A percentile compares a stretch with the other conserved stretches of the same genome.
These are phyloP conservation scores for Lithobius niger DNA, from an alignment of 1,140 invertebrate species.

Conservation along the genomic window DNA sequence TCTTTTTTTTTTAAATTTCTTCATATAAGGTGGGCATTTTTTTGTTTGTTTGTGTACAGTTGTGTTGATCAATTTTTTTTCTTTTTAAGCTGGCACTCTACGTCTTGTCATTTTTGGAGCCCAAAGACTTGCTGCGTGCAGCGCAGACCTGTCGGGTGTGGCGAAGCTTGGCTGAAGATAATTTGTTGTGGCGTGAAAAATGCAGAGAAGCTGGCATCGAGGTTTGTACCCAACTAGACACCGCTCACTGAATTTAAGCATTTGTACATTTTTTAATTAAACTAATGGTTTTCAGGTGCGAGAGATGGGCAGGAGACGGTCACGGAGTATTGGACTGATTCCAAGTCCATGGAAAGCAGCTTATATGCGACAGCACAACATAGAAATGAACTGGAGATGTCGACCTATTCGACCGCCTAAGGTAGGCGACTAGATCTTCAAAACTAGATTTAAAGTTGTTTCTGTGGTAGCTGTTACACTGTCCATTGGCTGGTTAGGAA, in stretches of 20 bases:
- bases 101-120: slow-evolving; percentile 83
- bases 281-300: slow-evolving; percentile 22
- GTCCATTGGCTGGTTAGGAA: no score
- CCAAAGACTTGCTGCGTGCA: slow-evolving; percentile 75
- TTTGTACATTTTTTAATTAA: no score
- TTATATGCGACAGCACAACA: slow-evolving; percentile 84
- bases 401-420: slow-evolving; percentile 59
- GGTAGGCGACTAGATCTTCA: no score
- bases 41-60: no score
- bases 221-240: no score
- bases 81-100: slow-evolving; percentile 61
- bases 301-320: slow-evolving; percentile 30
- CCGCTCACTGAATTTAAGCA: no score
- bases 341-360: slow-evolving; percentile 46
- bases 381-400: slow-evolving; percentile 90
- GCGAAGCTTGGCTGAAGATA: slow-evolving; percentile 90
- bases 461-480: no score
- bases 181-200: slow-evolving; percentile 93
- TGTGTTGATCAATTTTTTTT: slow-evolving; percentile 8
- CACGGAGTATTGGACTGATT: slow-evolving; percentile 12
- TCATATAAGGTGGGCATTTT: no score
- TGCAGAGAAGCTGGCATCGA: slow-evolving; percentile 71
- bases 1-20: no score
- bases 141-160: slow-evolving; percentile 95
- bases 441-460: no score